Conservation (phyloP, 2,797 vertebrate species). For the Myotis pilosus region DNA sequence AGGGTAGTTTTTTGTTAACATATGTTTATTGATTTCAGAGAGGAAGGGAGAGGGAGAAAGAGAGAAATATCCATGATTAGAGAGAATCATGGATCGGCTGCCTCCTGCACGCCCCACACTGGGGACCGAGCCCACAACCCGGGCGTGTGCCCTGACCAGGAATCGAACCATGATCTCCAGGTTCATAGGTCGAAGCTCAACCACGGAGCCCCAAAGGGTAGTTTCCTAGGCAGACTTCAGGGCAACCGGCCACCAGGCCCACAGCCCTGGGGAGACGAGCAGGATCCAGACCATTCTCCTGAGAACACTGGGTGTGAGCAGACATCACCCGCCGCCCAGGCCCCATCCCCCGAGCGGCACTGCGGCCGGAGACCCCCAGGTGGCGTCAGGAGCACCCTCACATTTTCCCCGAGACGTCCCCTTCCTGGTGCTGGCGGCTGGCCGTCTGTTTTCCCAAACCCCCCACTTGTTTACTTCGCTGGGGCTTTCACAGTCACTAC, state of each 20-base stretch:
- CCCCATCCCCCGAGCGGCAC: not conserved
- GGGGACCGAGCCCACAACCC: too few relatives aligned
- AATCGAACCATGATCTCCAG: too few relatives aligned
- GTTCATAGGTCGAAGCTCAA: too few relatives aligned
- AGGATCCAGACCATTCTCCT: not conserved
- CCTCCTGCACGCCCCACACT: too few relatives aligned
- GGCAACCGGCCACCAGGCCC: not conserved
- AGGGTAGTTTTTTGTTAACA: too few relatives aligned
- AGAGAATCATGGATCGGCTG: too few relatives aligned
- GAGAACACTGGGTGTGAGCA: not conserved
- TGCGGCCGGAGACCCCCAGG: accelerated
- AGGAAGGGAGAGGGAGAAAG: too few relatives aligned
- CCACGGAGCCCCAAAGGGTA: too few relatives aligned
- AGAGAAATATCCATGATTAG: too few relatives aligned
- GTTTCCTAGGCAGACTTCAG: not conserved
- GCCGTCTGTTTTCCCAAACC: conserved; percentile 45
- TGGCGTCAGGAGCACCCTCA: not conserved
- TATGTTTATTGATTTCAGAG: too few relatives aligned
- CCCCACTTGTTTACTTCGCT: conserved; percentile 49
- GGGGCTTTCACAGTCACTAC: not conserved
- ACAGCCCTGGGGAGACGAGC: not conserved
- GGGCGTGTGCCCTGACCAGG: too few relatives aligned
- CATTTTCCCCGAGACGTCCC: not conserved
- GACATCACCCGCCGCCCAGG: accelerated
- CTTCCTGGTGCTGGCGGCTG: not conserved